Conservation (phyloP, 1,140 invertebrate genomes). For the Zaprionus taronus region DNA sequence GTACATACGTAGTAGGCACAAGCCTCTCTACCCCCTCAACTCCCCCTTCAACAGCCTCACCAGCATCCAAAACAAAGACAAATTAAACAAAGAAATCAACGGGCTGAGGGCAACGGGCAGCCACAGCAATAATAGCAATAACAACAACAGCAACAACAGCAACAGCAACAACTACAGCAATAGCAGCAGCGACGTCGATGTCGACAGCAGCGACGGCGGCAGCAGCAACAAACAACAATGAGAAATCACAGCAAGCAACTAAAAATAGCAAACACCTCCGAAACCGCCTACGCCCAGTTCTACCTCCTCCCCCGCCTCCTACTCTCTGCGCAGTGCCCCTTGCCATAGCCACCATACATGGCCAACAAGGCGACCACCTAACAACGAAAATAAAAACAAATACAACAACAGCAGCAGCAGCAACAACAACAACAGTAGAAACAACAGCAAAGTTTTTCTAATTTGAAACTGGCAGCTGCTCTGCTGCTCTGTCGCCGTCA, state of each 20-base stretch:
- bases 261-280: slow-evolving; percentile 66
- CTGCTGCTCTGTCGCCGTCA: slow-evolving; percentile 8
- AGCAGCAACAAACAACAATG: slow-evolving; percentile 73
- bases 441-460: slow-evolving; percentile 43
- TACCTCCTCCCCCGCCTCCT: neutral
- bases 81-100: slow-evolving; percentile 77
- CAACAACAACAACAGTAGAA: slow-evolving; percentile 24
- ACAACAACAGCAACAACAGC: neutral
- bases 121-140: neutral
- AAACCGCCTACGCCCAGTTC: slow-evolving; percentile 13
- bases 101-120: slow-evolving; percentile 20
- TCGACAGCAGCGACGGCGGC: slow-evolving; percentile 10
- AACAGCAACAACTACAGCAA: neutral
- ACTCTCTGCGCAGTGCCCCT: neutral
- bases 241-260: slow-evolving; percentile 75
- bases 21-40: neutral
- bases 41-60: neutral
- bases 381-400: slow-evolving; percentile 34
- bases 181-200: neutral
- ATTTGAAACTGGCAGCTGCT: slow-evolving; percentile 46
- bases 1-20: neutral
- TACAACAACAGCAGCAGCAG: neutral
- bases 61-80: slow-evolving; percentile 72
- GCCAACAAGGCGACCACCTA: slow-evolving; percentile 45
- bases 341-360: slow-evolving; percentile 21